phyloP scores from a whole-genome alignment of 2,797 vertebrate genomes.

The Todus mexicanus region DNA sequence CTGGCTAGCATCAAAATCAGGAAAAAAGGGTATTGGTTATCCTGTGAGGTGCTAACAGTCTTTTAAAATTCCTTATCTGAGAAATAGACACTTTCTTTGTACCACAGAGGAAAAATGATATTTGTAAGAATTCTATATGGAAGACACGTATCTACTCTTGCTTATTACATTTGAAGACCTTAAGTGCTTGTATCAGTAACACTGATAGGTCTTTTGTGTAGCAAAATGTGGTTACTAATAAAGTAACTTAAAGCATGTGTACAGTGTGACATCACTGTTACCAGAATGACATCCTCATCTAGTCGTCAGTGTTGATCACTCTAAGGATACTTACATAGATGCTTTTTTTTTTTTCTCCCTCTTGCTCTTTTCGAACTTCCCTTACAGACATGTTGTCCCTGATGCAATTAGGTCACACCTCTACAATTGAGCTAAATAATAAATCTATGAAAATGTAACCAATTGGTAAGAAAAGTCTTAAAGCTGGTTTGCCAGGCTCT shows the following conservation, averaged over 20 bases:
- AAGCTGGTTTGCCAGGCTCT: not conserved
- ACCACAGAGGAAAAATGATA: not conserved
- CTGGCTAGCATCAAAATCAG: not conserved
- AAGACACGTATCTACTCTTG: not conserved
- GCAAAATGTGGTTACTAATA: not conserved
- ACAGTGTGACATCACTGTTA: not conserved
- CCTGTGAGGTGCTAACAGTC: not conserved
- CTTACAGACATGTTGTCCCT: not conserved
- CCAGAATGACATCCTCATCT: not conserved
- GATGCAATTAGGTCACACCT: not conserved
- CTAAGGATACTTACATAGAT: not conserved
- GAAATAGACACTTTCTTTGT: not conserved
- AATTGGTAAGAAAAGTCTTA: not conserved
- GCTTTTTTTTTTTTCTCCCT: not conserved
- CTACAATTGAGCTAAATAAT: not conserved
- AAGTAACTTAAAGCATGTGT: not conserved
- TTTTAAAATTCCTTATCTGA: not conserved
- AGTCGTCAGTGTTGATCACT: not conserved
- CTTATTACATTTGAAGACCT: not conserved
- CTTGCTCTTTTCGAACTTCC: not conserved
- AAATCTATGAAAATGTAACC: not conserved
- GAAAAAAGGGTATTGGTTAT: not conserved
- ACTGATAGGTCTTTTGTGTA: not conserved
- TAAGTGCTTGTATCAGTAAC: not conserved
- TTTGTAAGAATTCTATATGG: not conserved